Base-by-base conservation (phyloP, 2,797 vertebrate species). In the Anomalospiza imberbis region DNA sequence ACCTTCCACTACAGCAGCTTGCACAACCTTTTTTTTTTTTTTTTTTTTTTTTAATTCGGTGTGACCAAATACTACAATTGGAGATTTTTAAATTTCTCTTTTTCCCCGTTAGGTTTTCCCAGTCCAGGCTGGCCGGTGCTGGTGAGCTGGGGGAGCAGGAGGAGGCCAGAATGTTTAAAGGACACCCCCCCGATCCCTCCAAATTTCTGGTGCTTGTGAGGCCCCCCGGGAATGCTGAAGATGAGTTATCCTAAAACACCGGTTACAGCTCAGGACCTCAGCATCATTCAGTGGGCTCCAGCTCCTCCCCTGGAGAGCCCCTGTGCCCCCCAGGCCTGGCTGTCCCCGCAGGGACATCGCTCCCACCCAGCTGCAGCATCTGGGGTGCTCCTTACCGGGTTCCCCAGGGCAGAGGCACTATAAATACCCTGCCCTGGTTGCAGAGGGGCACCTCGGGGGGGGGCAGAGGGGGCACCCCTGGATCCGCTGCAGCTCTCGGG, bases 211-310 rank as follows among this genome's bases (percentile, higher is more conserved):
- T 8, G 42, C 21, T 44, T 17, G 5, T 10, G 50, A 70, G 13
- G 1, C 6, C n/a, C 32, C 20, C 8, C 6, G 38, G 21, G 32
- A 45, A 48, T 14, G 87, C 32, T 58, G 77, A 28, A 34, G 47
- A 57, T 2, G 25, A 40, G 13, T 60, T 34, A 22, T 7, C 57
- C 68, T 10, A 13, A 85, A 93, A 55, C 5, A 36, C 0, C 16
- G 3, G 18, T 26, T 8, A 1, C 2, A 15, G 31, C 28, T 66
- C 4, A 3, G 53, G 13, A 19, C 11, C 14, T 58, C 53, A 10
- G 7, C 28, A 1, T 31, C 57, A 2, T 0, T 5, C 36, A 1
- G 0, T 0, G 58, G 13, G 21, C 18, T 10, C 8, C 3, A 4
- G n/a, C 26, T 44, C 31, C 50, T 19, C 16, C 15, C 2, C 32